Percentiles rank a stretch among this genome's conserved stretches.
Conservation (phyloP, 2,888 invertebrate genomes). For the Mythimna impura region DNA sequence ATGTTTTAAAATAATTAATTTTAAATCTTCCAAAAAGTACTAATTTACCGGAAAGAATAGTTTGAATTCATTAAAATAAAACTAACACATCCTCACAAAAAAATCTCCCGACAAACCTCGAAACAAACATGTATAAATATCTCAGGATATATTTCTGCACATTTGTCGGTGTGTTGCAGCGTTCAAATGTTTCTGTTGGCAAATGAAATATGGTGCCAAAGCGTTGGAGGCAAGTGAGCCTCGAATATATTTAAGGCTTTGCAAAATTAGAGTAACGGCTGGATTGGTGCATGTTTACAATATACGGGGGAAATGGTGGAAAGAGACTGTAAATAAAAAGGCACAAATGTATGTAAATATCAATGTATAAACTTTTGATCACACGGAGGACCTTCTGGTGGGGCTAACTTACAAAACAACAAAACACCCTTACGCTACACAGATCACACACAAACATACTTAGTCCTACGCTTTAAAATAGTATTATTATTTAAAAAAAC, state of each 20-base stretch:
- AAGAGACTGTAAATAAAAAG: background rate
- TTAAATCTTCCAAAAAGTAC: background rate
- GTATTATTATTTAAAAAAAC: too few species aligned
- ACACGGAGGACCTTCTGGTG: too few species aligned
- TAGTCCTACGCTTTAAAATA: too few species aligned
- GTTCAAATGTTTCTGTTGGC: conserved; percentile 23
- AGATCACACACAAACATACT: too few species aligned
- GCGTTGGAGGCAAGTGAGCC: background rate
- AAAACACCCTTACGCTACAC: too few species aligned
- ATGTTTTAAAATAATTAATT: too few species aligned
- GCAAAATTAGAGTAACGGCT: background rate
- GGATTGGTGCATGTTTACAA: background rate
- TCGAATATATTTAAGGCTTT: conserved; percentile 9
- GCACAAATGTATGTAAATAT: too few species aligned
- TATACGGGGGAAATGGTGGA: background rate
- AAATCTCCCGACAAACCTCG: conserved; percentile 5
- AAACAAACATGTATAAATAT: background rate
- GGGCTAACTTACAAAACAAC: too few species aligned
- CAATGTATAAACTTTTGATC: too few species aligned
- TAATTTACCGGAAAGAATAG: background rate
- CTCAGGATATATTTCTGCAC: conserved; percentile 23
- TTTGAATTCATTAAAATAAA: background rate
- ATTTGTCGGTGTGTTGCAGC: conserved; percentile 21
- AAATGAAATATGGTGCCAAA: conserved; percentile 29
- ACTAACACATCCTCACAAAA: background rate